phyloP scores from a whole-genome alignment of 1,140 invertebrate species.

The Drosophila navojoa region DNA sequence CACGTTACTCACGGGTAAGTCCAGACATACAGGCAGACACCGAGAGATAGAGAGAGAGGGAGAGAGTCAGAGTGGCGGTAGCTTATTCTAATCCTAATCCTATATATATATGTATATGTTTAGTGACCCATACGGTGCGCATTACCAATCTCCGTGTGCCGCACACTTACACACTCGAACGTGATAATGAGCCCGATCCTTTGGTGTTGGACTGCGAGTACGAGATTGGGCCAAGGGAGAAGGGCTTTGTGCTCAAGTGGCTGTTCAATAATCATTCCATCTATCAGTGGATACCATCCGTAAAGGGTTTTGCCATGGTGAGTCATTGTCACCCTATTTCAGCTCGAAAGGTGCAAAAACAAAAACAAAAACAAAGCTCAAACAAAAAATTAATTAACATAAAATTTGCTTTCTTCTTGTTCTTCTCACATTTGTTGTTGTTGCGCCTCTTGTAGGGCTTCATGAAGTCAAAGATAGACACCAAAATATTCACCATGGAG shows the following conservation, averaged over 20 bases:
- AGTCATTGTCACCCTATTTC: constrained; percentile 48
- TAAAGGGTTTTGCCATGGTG: constrained; percentile 83
- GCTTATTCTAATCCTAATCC: neutral
- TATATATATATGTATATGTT: neutral
- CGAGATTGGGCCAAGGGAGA: constrained; percentile 73
- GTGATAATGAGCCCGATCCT: constrained; percentile 76
- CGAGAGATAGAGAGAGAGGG: too few relatives aligned
- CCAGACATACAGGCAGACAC: too few relatives aligned
- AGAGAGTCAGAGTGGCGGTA: neutral
- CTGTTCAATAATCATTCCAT: constrained; percentile 83
- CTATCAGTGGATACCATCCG: constrained; percentile 83
- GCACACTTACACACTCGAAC: constrained; percentile 77
- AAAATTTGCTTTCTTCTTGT: constrained; percentile 52
- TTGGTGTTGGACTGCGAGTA: constrained; percentile 83
- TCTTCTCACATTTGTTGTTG: constrained; percentile 10
- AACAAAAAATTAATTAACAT: constrained; percentile 71
- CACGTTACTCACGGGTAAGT: constrained; percentile 72
- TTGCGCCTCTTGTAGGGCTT: constrained; percentile 62
- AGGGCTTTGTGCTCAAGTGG: constrained; percentile 83
- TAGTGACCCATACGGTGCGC: constrained; percentile 76
- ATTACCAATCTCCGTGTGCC: constrained; percentile 83
- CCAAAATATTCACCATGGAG: constrained; percentile 78
- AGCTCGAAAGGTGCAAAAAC: constrained; percentile 5
- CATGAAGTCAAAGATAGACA: constrained; percentile 83
- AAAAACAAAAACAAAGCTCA: constrained; percentile 6